Conservation (phyloP, 23 tunicate species). For the Botrylloides violaceus region DNA sequence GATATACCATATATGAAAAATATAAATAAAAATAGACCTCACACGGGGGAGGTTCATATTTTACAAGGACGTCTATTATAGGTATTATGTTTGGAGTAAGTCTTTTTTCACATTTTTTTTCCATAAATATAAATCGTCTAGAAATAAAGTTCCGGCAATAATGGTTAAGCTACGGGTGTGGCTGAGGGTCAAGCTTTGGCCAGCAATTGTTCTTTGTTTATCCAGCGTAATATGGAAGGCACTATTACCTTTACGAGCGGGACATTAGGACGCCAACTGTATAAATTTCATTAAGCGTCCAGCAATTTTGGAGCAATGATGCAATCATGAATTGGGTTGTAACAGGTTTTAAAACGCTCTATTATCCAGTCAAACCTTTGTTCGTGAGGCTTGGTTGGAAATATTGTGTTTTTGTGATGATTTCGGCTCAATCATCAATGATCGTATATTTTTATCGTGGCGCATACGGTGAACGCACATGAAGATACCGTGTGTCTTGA, state of each 20-base stretch:
- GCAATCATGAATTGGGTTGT: constrained; percentile 24
- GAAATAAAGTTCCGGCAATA: constrained; percentile 2
- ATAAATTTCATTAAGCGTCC: constrained; percentile 22
- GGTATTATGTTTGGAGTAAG: not conserved
- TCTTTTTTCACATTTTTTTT: not conserved
- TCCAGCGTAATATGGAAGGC: constrained; percentile 30
- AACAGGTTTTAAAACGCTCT: not conserved
- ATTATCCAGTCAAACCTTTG: not conserved
- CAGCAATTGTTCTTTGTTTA: constrained; percentile 5
- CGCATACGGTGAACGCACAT: not conserved
- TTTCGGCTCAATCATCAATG: not conserved
- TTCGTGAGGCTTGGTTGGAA: not conserved
- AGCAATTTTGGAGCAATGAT: constrained; percentile 6
- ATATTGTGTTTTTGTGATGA: not conserved
- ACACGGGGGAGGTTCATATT: not conserved
- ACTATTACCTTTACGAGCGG: constrained; percentile 15
- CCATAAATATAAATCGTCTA: not conserved
- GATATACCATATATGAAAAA: too few species aligned
- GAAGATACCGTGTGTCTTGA: too few species aligned
- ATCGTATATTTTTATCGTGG: not conserved
- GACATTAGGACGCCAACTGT: constrained; percentile 31
- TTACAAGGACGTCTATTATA: not conserved
- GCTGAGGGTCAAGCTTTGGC: constrained; percentile 15
- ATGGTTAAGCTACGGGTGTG: constrained; percentile 3
- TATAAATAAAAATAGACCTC: not conserved